These are phyloP conservation scores for Rhimphoctona megacephalus DNA, from an alignment of 2,888 invertebrate genomes.

Conservation along the genomic window DNA sequence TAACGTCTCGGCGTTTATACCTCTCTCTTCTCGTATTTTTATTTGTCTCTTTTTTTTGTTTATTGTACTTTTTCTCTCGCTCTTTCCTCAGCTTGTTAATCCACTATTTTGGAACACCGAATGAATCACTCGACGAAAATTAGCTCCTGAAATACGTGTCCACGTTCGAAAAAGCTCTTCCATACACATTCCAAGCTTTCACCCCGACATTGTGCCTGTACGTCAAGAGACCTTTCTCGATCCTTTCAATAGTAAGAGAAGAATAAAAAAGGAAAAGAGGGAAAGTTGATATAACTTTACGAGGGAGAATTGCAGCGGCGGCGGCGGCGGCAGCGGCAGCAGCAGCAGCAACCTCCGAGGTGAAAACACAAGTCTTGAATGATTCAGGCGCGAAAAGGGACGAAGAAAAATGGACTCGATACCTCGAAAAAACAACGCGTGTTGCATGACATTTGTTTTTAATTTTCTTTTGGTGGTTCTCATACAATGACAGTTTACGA, in stretches of 20 bases:
- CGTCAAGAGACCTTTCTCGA: not conserved
- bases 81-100: conserved; percentile 62
- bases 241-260: not conserved
- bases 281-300: conserved; percentile 9
- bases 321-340: conserved; percentile 52
- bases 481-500: not conserved
- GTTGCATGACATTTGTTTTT: conserved; percentile 4
- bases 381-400: conserved; percentile 38
- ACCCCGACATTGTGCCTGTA: conserved; percentile 39
- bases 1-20: conserved; percentile 35
- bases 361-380: conserved; percentile 67
- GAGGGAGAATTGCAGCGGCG: conserved; percentile 42
- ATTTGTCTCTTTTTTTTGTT: conserved; percentile 3
- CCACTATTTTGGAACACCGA: conserved; percentile 51
- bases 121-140: conserved; percentile 73
- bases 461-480: not conserved
- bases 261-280: not conserved
- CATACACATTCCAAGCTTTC: conserved; percentile 1
- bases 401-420: not conserved
- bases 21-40: conserved; percentile 9
- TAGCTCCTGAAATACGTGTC: conserved; percentile 52
- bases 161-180: conserved; percentile 28
- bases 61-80: conserved; percentile 7
- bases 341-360: too few species aligned
- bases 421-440: not conserved